Conservation (phyloP, 2,797 vertebrate species). For the Tinamus major region DNA sequence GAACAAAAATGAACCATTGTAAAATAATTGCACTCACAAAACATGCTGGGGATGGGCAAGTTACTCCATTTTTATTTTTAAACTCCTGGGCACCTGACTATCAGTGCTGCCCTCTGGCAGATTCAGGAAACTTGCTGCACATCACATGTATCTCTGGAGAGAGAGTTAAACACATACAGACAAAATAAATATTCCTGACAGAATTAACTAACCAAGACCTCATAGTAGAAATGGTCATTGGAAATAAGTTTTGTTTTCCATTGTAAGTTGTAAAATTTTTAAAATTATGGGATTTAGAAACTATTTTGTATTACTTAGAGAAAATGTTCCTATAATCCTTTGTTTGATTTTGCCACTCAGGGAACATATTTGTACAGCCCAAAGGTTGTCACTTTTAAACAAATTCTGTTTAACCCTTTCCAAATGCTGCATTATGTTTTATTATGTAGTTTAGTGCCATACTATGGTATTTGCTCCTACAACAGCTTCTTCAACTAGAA, state of each 20-base stretch:
- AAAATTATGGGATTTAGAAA: neutral
- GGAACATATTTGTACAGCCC: neutral
- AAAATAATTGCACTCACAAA: neutral
- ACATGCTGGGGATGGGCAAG: neutral
- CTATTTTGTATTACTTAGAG: neutral
- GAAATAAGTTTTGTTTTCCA: neutral
- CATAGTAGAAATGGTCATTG: neutral
- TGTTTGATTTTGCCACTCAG: neutral
- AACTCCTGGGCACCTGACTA: neutral
- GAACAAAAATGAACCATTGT: neutral
- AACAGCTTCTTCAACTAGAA: neutral
- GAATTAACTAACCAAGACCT: neutral
- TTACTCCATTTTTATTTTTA: neutral
- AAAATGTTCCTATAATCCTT: neutral
- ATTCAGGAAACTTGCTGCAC: neutral
- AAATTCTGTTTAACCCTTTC: neutral
- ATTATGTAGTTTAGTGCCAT: neutral
- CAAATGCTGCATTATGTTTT: neutral
- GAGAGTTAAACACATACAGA: neutral
- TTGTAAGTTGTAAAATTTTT: neutral
- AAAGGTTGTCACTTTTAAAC: neutral
- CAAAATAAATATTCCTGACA: neutral
- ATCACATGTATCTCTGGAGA: neutral
- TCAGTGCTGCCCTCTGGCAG: neutral
- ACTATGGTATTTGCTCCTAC: neutral